Evolutionary conservation across 2,113 vertebrate species (phyloP), one percentile per base, ranked within the genome.

Genomic region (Pholis gunnellus): DNA sequence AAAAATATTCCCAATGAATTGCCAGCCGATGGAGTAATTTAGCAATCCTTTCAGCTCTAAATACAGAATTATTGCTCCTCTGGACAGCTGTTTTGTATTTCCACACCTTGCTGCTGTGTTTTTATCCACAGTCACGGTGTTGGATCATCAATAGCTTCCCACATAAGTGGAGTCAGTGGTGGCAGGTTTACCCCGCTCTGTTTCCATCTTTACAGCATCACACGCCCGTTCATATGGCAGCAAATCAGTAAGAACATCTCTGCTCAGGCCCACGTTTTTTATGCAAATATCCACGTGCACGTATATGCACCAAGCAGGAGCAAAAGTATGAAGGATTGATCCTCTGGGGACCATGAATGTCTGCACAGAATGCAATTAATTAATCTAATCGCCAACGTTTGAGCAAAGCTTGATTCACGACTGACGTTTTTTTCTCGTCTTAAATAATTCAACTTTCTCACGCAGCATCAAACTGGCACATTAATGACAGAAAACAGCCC

Each of bases 401-500:
- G 15, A 70, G 5, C 20, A 46, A 27, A 56, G 31, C 34, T 31
- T 18, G 5, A 34, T 14, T 31, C 22, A 14, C 22, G 42, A 22
- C 71, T 40, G 61, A 69, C 18, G 50, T 27, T 13, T 52, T 52
- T 18, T 31, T 63, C 29, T 48, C 40, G 52, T 61, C n/a, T 63
- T 8, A 67, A 67, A 54, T 18, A 14, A 9, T 29, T 18, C 20
- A 13, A 22, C 68, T 64, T 34, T 27, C 57, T 82, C 61, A 59
- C 2, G 78, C 50, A 40, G 60, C 29, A 52, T 6, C 54, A 57
- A 79, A 61, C 44, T 57, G 82, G 68, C 83, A 79, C 22, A 9
- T 68, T 81, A 86, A 86, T 78, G 73, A 80, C 81, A 74, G 70
- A 83, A 79, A 20, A 66, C 40, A 34, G 25, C 6, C 9, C 54